Evolutionary conservation across 2,797 vertebrate species (phyloP).

Genomic region (Siniperca scherzeri): DNA sequence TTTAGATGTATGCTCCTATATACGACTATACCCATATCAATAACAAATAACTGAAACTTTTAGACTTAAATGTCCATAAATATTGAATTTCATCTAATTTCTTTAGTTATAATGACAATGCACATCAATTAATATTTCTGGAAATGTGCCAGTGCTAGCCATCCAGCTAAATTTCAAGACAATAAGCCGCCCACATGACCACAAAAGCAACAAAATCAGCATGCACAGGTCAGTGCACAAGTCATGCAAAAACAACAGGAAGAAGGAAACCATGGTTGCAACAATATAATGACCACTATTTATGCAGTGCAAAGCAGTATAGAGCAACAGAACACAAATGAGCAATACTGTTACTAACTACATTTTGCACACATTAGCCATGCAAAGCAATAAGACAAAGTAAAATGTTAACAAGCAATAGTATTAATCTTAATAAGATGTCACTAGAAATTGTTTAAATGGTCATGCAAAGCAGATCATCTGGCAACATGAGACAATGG

Average conservation of each 20-base stretch:
- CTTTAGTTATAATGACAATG: background rate
- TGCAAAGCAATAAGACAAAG: background rate
- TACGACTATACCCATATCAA: background rate
- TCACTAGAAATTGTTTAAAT: too few species aligned
- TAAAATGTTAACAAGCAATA: too few species aligned
- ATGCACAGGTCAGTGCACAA: background rate
- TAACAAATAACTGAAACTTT: background rate
- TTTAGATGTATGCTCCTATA: background rate
- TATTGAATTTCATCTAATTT: background rate
- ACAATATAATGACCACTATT: background rate
- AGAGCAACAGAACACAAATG: background rate
- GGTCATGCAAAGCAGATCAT: too few species aligned
- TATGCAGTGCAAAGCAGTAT: too few species aligned
- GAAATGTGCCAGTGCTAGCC: background rate
- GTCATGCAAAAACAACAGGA: background rate
- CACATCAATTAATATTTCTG: background rate
- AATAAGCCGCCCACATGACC: background rate
- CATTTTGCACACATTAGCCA: background rate
- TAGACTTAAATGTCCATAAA: background rate
- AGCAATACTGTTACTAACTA: background rate
- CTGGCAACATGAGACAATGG: too few species aligned
- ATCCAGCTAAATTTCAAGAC: background rate
- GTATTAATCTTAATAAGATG: too few species aligned
- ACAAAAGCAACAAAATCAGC: background rate
- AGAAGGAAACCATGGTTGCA: background rate